A percentile compares a stretch with the other conserved stretches of the same genome.
Conservation (phyloP, 2,113 vertebrate genomes). For the Scomber scombrus region DNA sequence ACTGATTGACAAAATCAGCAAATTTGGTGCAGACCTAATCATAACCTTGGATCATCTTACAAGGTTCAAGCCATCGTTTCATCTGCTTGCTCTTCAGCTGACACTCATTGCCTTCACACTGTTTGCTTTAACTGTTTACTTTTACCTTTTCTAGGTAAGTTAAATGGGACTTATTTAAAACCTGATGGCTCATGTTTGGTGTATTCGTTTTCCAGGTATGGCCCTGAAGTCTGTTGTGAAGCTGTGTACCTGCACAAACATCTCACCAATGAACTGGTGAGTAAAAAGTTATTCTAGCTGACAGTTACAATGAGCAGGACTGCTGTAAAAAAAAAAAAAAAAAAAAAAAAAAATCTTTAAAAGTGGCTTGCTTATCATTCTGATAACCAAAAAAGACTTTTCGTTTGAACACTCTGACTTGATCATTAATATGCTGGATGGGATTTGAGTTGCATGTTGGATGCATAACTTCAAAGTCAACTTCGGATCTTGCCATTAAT, state of each 20-base stretch:
- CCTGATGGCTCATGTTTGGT: background rate
- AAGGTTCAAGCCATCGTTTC: too few relatives aligned
- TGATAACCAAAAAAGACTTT: too few relatives aligned
- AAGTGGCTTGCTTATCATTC: too few relatives aligned
- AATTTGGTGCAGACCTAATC: too few relatives aligned
- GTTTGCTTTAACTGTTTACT: too few relatives aligned
- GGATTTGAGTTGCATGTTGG: background rate
- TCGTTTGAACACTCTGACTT: background rate
- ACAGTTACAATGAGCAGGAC: too few relatives aligned
- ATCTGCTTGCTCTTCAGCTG: too few relatives aligned
- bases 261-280: slow-evolving; percentile 17
- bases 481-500: background rate
- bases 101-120: too few relatives aligned
- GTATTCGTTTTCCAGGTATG: slow-evolving; percentile 19
- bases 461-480: slow-evolving; percentile 13
- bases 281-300: background rate
- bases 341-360: too few relatives aligned
- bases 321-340: too few relatives aligned
- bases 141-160: background rate
- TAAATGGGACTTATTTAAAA: background rate
- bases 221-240: background rate
- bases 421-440: background rate
- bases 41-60: too few relatives aligned
- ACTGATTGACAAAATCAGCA: too few relatives aligned
- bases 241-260: background rate